Percentiles rank a stretch among this genome's conserved stretches.
These are phyloP conservation scores for Drosophila imparisetae DNA, from an alignment of 2,888 invertebrate species.

Conservation along the genomic window DNA sequence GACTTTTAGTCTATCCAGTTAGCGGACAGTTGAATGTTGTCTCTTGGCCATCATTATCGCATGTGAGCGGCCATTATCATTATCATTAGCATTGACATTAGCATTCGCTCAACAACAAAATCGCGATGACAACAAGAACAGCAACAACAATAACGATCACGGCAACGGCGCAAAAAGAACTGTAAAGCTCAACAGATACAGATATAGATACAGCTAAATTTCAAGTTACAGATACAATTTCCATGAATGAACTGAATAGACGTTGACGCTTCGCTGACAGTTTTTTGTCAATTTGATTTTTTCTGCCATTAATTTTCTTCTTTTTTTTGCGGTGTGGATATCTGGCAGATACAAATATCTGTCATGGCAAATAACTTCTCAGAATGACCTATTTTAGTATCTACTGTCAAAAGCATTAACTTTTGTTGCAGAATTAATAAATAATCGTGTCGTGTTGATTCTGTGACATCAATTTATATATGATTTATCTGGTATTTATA, in stretches of 20 bases:
- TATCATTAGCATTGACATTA: slow-evolving; percentile 54
- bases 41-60: slow-evolving; percentile 62
- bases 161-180: slow-evolving; percentile 58
- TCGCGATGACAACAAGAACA: slow-evolving; percentile 16
- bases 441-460: no score
- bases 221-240: slow-evolving; percentile 40
- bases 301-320: background rate
- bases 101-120: slow-evolving; percentile 26
- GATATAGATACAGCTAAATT: slow-evolving; percentile 47
- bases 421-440: no score
- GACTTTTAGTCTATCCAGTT: slow-evolving; percentile 41
- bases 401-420: no score
- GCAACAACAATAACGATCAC: slow-evolving; percentile 19
- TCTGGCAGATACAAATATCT: background rate
- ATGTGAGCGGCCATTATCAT: slow-evolving; percentile 56
- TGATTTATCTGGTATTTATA: no score
- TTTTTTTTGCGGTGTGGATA: background rate
- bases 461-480: no score
- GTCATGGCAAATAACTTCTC: background rate
- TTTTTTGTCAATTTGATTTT: background rate
- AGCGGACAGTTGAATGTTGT: slow-evolving; percentile 46
- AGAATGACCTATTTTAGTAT: background rate
- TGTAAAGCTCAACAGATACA: slow-evolving; percentile 48
- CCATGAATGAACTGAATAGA: slow-evolving; percentile 40
- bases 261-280: slow-evolving; percentile 22